Evolutionary conservation across 2,113 vertebrate genomes (phyloP), one percentile per base, ranked within the genome.

Genomic region (Scalopus aquaticus): DNA sequence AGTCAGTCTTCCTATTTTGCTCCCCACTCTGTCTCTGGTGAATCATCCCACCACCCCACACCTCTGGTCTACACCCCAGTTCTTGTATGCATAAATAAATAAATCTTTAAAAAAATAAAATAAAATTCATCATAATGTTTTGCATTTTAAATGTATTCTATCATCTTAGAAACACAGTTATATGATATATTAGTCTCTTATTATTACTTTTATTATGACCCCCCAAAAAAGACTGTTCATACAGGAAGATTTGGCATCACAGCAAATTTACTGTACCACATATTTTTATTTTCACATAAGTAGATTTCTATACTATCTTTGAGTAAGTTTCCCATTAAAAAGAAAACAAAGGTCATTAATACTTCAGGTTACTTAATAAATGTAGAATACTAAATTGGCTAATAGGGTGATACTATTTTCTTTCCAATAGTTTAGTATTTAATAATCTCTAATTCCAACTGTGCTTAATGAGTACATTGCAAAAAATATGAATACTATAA

Each of bases 401-500:
- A 83, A 89, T 82, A 58, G 20, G 46, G 2, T 88, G 39, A 87
- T 94, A 92, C 51, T 76, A 88, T 87, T 91, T 89, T 35, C 92
- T 93, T 95, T 67, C 88, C 1, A 89, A 79, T 88, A 72, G 60
- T 49, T 87, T 95, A 46, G 6, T 65, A 91, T 80, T 89, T 90
- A 39, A 80, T 73, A 35, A 56, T 30, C 64, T 74, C 19, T 67
- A 72, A 85, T 65, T 94, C 81, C 76, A 87, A 94, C 90, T 90
- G 83, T 72, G 82, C 51, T 93, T 95, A 96, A 93, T 96, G 39
- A 93, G 62, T 90, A 77, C 65, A 67, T 73, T 84, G 32, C 60
- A 95, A 96, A 94, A 94, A 83, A 80, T 78, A 72, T 51, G 83
- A 97, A 65, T 39, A 76, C 72, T 94, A 28, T 96, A 97, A 97